These are phyloP conservation scores for Sarcophaga carnaria DNA, from an alignment of 2,888 invertebrate genomes.

Conservation along the genomic window DNA sequence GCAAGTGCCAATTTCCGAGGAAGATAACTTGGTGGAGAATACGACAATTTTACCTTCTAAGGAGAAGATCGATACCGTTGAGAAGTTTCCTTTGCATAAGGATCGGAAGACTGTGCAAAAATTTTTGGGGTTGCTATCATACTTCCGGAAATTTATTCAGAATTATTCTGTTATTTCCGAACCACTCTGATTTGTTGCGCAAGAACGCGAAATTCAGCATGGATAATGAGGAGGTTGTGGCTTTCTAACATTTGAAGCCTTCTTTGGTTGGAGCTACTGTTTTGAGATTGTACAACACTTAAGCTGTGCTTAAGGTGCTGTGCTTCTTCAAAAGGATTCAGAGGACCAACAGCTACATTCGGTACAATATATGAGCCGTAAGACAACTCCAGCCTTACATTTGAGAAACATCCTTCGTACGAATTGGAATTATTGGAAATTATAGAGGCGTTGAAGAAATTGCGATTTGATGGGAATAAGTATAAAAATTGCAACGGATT, in stretches of 20 bases:
- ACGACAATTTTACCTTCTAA: background rate
- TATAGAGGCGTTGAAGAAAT: background rate
- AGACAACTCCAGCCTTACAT: constrained; percentile 19
- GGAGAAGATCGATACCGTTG: background rate
- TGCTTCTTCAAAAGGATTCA: too few species aligned
- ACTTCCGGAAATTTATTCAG: background rate
- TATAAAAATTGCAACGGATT: constrained; percentile 51
- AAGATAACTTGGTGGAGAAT: background rate
- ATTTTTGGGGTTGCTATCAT: background rate
- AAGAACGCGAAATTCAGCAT: too few species aligned
- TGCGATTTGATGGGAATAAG: constrained; percentile 41
- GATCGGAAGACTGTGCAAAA: background rate
- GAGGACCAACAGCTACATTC: background rate
- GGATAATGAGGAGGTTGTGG: too few species aligned
- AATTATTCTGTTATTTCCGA: background rate
- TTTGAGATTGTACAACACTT: background rate
- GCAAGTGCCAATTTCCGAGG: background rate
- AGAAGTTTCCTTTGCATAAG: too few species aligned
- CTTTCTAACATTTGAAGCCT: background rate
- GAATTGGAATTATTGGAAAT: constrained; percentile 45
- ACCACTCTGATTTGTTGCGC: background rate
- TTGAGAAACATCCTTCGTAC: constrained; percentile 42
- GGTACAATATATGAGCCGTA: constrained; percentile 22
- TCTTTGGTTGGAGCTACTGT: too few species aligned
- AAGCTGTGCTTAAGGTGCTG: too few species aligned